phyloP scores from a whole-genome alignment of 1,140 invertebrate species.

The Mylabris phalerata region DNA sequence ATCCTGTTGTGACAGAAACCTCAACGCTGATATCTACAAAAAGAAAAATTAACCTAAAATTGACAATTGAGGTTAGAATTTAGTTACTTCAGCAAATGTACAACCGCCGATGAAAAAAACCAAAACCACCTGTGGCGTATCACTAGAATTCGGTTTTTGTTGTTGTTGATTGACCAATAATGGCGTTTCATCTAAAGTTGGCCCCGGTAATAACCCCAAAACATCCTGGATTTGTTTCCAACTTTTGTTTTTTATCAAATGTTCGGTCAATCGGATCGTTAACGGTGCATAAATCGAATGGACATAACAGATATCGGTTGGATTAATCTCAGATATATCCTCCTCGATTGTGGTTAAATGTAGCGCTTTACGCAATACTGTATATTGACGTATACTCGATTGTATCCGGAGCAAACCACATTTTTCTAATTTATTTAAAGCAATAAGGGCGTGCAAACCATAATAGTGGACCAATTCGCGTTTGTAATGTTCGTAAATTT shows the following conservation, averaged over 20 bases:
- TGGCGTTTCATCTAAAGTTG: constrained; percentile 50
- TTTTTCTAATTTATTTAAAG: constrained; percentile 82
- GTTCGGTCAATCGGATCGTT: constrained; percentile 82
- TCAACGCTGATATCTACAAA: constrained; percentile 70
- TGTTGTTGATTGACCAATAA: constrained; percentile 19
- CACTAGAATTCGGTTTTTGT: constrained; percentile 30
- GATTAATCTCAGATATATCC: constrained; percentile 75
- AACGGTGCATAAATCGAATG: constrained; percentile 91
- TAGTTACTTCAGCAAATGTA: constrained; percentile 78
- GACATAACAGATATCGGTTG: constrained; percentile 88
- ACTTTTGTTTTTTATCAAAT: constrained; percentile 72
- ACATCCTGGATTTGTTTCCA: constrained; percentile 65
- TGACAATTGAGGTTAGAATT: background rate
- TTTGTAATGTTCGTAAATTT: constrained; percentile 87
- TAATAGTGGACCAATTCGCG: constrained; percentile 82
- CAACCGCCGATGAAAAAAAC: constrained; percentile 95
- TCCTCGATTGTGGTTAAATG: constrained; percentile 67
- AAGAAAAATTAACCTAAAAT: constrained; percentile 2
- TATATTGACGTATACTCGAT: constrained; percentile 60
- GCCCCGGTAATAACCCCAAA: constrained; percentile 50
- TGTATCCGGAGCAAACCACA: constrained; percentile 72
- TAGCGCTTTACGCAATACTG: constrained; percentile 51
- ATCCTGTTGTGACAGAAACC: constrained; percentile 87
- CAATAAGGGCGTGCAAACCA: constrained; percentile 78
- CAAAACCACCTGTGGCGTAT: constrained; percentile 67